A percentile compares a stretch with the other conserved stretches of the same genome.
phyloP scores from a whole-genome alignment of 2,888 invertebrate genomes.

The Epirrita christyi region DNA sequence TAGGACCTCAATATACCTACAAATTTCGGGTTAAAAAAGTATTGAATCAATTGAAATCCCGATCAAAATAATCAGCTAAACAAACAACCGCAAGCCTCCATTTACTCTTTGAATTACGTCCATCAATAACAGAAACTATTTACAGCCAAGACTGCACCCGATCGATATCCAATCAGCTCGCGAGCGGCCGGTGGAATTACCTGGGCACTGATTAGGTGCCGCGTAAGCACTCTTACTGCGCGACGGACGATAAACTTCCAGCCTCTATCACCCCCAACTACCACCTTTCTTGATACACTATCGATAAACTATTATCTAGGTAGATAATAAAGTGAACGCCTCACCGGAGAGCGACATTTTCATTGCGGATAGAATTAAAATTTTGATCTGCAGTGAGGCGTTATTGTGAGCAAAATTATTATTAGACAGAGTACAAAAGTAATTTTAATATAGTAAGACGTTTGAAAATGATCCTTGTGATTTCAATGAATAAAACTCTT shows the following conservation, averaged over 20 bases:
- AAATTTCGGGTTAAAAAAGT: no score
- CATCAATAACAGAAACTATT: conserved; percentile 58
- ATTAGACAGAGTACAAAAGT: no score
- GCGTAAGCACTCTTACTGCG: conserved; percentile 38
- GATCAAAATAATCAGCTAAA: background rate
- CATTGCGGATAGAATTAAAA: background rate
- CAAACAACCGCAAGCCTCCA: conserved; percentile 7
- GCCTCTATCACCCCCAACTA: conserved; percentile 15
- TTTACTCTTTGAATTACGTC: conserved; percentile 23
- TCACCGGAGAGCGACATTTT: no score
- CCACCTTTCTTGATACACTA: conserved; percentile 16
- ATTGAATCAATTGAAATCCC: background rate
- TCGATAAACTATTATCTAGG: conserved; percentile 24
- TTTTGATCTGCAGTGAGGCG: background rate
- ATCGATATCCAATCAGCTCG: conserved; percentile 80
- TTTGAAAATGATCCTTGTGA: no score
- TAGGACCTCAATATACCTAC: no score
- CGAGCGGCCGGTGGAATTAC: conserved; percentile 61
- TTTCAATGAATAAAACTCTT: no score
- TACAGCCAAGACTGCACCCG: conserved; percentile 53
- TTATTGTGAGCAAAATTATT: background rate
- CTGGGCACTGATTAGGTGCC: conserved; percentile 70
- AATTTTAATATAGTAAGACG: no score
- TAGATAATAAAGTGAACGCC: no score
- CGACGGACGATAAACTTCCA: conserved; percentile 23